Evolutionary conservation across 2,888 invertebrate species (phyloP), one percentile per base, ranked within the genome.

Genomic region (Hedychridium roseum): DNA sequence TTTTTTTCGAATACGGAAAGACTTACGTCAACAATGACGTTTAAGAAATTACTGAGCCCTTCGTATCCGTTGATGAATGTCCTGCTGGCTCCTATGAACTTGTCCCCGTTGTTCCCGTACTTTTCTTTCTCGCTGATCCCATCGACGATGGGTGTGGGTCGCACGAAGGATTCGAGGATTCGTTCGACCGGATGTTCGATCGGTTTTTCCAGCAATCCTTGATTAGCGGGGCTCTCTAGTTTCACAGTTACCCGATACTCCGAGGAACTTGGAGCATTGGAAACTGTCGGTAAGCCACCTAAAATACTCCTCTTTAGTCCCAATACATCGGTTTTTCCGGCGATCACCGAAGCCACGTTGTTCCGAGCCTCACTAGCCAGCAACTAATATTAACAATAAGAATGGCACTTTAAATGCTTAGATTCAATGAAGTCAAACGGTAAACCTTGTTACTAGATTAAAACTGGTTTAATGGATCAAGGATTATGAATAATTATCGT

Each of bases 81-180:
- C 43, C 83, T 83, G 1, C 89, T 88, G 17, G 88, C 78, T 11
- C 80, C 80, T 50, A 84, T 84, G 59, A 87, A 87, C 70, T 84
- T 86, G 63, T 88, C 89, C 0, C 87, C 91, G 39, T 81, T 83
- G 70, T 92, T 92, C 14, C 91, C 91, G 71, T 89, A 92, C 69
- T 91, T 92, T 39, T 92, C 90, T 39, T 88, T 83, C 73, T 91
- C 91, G 31, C 79, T 81, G 59, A 90, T 88, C n/a, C 84, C 85
- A 66, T 92, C 92, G 16, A 92, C 84, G 50, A 92, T 81, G 0
- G 92, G 90, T 56, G 84, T 82, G 0, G 89, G 88, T 83, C 66
- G 78, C 21, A 70, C 62, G 43, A 68, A 77, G 4, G 45, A 67
- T 20, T 69, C 62, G 6, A 78, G 38, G n/a, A 69, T 15, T 1